Percentiles rank a stretch among this genome's conserved stretches.
Evolutionary conservation across 30 jellyfish, hydroid and myxozoan species (phyloP).

Genomic region (Rhopilema esculentum): DNA sequence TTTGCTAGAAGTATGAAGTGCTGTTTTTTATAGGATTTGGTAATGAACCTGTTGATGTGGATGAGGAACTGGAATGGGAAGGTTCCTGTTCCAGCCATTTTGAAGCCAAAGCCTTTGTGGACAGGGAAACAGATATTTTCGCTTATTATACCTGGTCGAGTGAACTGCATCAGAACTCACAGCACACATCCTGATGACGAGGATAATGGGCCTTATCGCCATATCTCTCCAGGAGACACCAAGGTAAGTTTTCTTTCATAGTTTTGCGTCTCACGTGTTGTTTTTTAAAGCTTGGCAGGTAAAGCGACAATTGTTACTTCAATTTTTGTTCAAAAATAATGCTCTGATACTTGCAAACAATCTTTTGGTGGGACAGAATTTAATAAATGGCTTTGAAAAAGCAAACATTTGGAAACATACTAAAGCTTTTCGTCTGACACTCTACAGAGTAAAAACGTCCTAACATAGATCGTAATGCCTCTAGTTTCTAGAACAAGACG

Average conservation of each 20-base stretch:
- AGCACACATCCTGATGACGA: constrained; percentile 99
- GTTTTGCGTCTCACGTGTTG: not conserved
- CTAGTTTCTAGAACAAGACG: too few species aligned
- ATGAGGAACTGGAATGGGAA: constrained; percentile 96
- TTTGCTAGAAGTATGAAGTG: too few species aligned
- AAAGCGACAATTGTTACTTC: too few species aligned
- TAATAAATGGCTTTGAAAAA: too few species aligned
- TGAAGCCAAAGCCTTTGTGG: constrained; percentile 99
- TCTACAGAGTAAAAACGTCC: too few species aligned
- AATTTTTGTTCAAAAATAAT: too few species aligned
- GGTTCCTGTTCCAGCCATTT: constrained; percentile 90
- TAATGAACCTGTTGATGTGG: constrained; percentile 98
- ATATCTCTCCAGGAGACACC: constrained; percentile 99
- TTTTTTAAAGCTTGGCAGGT: not conserved
- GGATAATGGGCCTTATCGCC: constrained; percentile 88
- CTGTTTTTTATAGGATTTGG: constrained; percentile 69
- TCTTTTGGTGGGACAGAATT: too few species aligned
- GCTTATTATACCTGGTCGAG: constrained; percentile 89
- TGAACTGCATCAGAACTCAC: constrained; percentile 93
- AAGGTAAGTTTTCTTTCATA: constrained; percentile 52
- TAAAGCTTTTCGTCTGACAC: too few species aligned
- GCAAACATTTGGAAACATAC: too few species aligned
- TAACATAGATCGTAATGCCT: too few species aligned
- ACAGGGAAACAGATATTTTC: constrained; percentile 99
- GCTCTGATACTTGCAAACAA: too few species aligned